A percentile compares a stretch with the other conserved stretches of the same genome.
Evolutionary conservation across 2,888 invertebrate genomes (phyloP).

Genomic region (Callimorpha dominula): DNA sequence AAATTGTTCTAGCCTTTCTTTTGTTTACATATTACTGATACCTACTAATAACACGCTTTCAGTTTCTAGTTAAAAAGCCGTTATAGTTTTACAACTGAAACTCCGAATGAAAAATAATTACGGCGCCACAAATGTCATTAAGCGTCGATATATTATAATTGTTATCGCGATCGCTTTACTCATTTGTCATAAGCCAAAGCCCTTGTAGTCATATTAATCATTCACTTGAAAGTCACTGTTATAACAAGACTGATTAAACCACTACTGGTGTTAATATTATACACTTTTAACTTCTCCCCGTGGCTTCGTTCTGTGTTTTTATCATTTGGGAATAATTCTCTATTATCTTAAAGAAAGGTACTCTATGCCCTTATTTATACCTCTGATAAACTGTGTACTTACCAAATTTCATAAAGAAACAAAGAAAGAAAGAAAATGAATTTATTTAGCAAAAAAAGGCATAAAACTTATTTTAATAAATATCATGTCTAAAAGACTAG

Average conservation of each 20-base stretch:
- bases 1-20: background rate
- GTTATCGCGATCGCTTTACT: background rate
- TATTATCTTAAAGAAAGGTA: no score
- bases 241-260: background rate
- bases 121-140: background rate
- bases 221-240: background rate
- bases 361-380: no score
- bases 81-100: background rate
- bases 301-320: no score
- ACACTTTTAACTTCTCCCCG: no score
- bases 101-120: background rate
- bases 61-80: background rate
- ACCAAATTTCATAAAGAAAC: no score
- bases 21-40: background rate
- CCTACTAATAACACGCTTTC: background rate
- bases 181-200: background rate
- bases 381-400: no score
- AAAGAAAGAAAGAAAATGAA: no score
- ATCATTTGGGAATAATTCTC: no score
- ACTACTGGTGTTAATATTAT: background rate
- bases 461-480: no score
- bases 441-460: no score
- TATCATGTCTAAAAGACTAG: no score
- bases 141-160: background rate
- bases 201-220: background rate